A percentile compares a stretch with the other conserved stretches of the same genome.
These are phyloP conservation scores for Stenoptilia bipunctidactyla DNA, from an alignment of 2,888 invertebrate genomes.

Conservation along the genomic window DNA sequence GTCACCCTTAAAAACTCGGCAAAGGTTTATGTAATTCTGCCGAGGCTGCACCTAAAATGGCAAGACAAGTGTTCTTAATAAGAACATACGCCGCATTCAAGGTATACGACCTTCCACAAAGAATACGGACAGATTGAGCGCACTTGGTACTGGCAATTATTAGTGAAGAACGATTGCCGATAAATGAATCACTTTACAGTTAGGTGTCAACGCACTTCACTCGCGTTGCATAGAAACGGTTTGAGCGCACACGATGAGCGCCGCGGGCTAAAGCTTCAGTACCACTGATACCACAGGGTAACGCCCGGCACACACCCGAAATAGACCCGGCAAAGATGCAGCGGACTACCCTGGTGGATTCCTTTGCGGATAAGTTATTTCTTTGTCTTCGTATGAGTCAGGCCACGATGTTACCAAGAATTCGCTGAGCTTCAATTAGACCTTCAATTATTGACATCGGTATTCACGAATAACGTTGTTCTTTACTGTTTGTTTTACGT, in stretches of 20 bases:
- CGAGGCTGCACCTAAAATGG: slow-evolving; percentile 60
- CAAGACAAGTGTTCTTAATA: slow-evolving; percentile 51
- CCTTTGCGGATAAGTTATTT: slow-evolving; percentile 8
- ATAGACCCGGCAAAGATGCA: slow-evolving; percentile 63
- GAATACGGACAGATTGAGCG: slow-evolving; percentile 32
- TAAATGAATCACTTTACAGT: slow-evolving; percentile 63
- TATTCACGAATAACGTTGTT: slow-evolving; percentile 5
- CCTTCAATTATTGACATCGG: slow-evolving; percentile 2
- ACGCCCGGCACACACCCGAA: slow-evolving; percentile 57
- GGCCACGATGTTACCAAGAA: not conserved
- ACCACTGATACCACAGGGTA: slow-evolving; percentile 47
- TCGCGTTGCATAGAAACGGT: slow-evolving; percentile 35
- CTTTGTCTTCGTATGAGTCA: not conserved
- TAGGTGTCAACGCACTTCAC: slow-evolving; percentile 68
- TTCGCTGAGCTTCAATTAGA: slow-evolving; percentile 18
- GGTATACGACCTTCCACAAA: slow-evolving; percentile 43
- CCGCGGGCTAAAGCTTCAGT: slow-evolving; percentile 41
- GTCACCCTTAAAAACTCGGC: slow-evolving; percentile 52
- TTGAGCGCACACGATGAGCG: slow-evolving; percentile 45
- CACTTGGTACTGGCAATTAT: slow-evolving; percentile 53
- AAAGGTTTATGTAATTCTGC: slow-evolving; percentile 47
- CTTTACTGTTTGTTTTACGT: not conserved
- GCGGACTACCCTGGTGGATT: slow-evolving; percentile 47
- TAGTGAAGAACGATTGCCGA: slow-evolving; percentile 37
- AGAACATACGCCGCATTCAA: slow-evolving; percentile 53